A percentile compares a stretch with the other conserved stretches of the same genome.
Conservation (phyloP, 2,113 vertebrate species). For the Stegostoma tigrinum region DNA sequence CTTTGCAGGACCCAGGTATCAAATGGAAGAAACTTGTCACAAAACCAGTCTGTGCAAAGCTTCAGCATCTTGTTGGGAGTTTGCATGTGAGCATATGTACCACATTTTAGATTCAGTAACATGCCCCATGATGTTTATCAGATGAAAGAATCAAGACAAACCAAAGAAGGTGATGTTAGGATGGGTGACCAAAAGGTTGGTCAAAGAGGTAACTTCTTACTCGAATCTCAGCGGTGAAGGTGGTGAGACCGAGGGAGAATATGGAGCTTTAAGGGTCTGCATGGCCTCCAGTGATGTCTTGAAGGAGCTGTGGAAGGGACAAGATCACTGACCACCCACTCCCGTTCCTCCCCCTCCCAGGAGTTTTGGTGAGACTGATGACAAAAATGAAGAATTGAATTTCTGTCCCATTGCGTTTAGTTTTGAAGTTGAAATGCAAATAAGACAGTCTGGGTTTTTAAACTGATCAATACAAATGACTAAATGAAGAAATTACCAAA, state of each 20-base stretch:
- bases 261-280: neutral
- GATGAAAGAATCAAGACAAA: neutral
- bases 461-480: neutral
- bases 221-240: neutral
- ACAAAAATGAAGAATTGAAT: neutral
- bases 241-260: neutral
- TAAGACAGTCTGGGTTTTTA: neutral
- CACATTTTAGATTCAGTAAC: neutral
- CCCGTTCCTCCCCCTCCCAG: no score
- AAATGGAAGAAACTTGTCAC: neutral
- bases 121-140: neutral
- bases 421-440: neutral
- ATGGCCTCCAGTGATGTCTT: neutral
- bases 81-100: neutral
- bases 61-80: neutral
- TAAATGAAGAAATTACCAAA: neutral
- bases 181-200: neutral
- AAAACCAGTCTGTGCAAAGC: neutral
- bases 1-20: neutral
- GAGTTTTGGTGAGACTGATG: neutral
- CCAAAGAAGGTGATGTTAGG: neutral
- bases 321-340: neutral
- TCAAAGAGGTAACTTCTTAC: neutral
- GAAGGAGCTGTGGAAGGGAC: neutral
- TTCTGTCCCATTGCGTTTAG: neutral